Conservation (phyloP, 2,888 invertebrate species). For the Automeris io region DNA sequence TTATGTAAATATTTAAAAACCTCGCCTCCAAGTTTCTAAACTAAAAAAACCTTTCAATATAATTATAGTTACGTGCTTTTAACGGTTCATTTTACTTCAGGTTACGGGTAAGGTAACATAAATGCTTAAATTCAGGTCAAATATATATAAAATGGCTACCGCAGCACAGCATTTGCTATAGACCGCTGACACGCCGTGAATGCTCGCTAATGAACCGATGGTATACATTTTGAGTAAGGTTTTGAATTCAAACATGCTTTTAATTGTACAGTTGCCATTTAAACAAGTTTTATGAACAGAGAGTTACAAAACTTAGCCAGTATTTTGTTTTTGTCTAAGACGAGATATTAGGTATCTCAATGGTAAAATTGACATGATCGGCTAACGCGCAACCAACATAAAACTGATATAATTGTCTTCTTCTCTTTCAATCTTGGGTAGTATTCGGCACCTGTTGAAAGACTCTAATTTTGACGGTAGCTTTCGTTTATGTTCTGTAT, state of each 20-base stretch:
- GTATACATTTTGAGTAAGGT: constrained; percentile 40
- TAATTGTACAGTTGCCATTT: constrained; percentile 18
- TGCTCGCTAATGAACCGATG: constrained; percentile 59
- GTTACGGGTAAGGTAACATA: background rate
- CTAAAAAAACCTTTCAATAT: background rate
- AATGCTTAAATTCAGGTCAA: constrained; percentile 41
- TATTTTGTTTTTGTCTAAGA: too few relatives aligned
- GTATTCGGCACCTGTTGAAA: too few relatives aligned
- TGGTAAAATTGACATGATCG: too few relatives aligned
- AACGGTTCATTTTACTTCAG: background rate
- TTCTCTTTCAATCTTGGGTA: too few relatives aligned
- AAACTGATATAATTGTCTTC: too few relatives aligned
- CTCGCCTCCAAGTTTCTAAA: too few relatives aligned
- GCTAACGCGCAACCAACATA: too few relatives aligned
- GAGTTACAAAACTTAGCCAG: too few relatives aligned
- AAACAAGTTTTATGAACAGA: constrained; percentile 7
- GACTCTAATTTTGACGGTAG: too few relatives aligned
- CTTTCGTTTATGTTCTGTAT: too few relatives aligned
- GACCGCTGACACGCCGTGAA: constrained; percentile 47
- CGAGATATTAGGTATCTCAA: too few relatives aligned
- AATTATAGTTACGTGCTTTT: background rate
- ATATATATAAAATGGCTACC: constrained; percentile 47
- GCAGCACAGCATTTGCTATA: constrained; percentile 30
- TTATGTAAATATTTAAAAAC: too few relatives aligned
- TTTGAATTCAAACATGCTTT: constrained; percentile 32